Base-by-base conservation (phyloP, 1,140 invertebrate species). In the Plectrocnemia conspersa region DNA sequence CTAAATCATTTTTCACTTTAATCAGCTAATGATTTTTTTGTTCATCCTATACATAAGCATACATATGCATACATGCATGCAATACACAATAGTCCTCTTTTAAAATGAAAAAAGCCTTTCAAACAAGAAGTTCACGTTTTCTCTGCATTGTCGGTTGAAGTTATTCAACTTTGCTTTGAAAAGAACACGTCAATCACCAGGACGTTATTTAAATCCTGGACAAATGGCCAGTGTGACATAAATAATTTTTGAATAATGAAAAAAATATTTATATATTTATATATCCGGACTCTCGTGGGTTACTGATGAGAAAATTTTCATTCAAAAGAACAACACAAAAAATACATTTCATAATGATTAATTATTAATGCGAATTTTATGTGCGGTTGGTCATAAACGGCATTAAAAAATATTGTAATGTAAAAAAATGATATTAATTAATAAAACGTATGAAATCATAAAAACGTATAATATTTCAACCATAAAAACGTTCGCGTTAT, bases 121-220 rank as follows among this genome's bases (percentile, higher is more conserved):
- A 16, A 38, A 16, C 15, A 38, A 16, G 35, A 16, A 38, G 10
- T 38, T 15, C 35, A 38, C 35, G 13, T 38, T 16, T 15, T 38
- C 18, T 38, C 5, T 6, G 6, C 35, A 38, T 38, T 38, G 35
- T 38, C 6, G 10, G 35, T 7, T 16, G 35, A 38, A 38, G 35
- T 38, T n/a, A 16, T 38, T 38, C 35, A 7, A 15, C 35, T 16
- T 13, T 38, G 10, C 6, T 10, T 16, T 38, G 10, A 38, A 38
- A 38, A 38, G 35, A 15, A n/a, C 35, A 10, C 35, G 35, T 38
- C 35, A 38, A 38, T 38, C 35, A 38, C 18, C 35, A 38, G 35
- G 35, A 38, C 35, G 18, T 38, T 38, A 16, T 38, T 38, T 16
- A 15, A 9, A 16, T 38, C 35, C 13, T 15, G 35, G 35, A 38